A percentile compares a stretch with the other conserved stretches of the same genome.
phyloP scores from a whole-genome alignment of 2,113 vertebrate species.

The Tachysurus vachellii region DNA sequence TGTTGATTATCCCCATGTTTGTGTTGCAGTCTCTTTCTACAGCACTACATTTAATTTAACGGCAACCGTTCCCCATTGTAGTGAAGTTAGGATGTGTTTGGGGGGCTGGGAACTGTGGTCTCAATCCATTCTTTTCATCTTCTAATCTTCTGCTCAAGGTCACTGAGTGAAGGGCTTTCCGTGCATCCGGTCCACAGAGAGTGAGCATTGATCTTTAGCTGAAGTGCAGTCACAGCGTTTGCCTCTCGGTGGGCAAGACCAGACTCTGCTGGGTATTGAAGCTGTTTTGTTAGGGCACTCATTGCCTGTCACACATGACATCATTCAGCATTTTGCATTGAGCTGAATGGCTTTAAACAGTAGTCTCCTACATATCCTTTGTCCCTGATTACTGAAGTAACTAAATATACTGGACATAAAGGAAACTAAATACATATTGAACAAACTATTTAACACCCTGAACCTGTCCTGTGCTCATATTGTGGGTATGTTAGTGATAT shows the following conservation, averaged over 20 bases:
- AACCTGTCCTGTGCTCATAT: background rate
- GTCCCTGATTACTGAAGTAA: background rate
- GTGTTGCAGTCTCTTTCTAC: background rate
- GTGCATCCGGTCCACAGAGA: constrained; percentile 41
- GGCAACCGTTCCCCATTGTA: background rate
- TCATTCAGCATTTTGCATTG: constrained; percentile 41
- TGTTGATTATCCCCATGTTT: background rate
- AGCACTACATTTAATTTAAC: background rate
- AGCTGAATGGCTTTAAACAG: constrained; percentile 13
- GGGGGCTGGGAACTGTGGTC: constrained; percentile 14
- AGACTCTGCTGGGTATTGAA: constrained; percentile 43
- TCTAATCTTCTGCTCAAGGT: constrained; percentile 55
- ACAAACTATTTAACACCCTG: background rate
- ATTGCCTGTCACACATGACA: constrained; percentile 48
- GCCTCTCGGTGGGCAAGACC: constrained; percentile 24
- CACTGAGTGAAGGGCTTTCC: constrained; percentile 41
- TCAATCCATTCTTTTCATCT: constrained; percentile 52
- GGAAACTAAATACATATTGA: background rate
- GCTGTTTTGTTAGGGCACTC: constrained; percentile 47
- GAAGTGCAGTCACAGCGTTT: constrained; percentile 38
- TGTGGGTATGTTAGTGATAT: background rate
- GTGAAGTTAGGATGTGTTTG: constrained; percentile 15
- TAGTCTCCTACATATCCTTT: background rate
- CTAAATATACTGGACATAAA: background rate
- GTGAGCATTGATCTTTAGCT: constrained; percentile 39